Evolutionary conservation across 2,113 vertebrate species (phyloP).

Genomic region (Ciconia boyciana): DNA sequence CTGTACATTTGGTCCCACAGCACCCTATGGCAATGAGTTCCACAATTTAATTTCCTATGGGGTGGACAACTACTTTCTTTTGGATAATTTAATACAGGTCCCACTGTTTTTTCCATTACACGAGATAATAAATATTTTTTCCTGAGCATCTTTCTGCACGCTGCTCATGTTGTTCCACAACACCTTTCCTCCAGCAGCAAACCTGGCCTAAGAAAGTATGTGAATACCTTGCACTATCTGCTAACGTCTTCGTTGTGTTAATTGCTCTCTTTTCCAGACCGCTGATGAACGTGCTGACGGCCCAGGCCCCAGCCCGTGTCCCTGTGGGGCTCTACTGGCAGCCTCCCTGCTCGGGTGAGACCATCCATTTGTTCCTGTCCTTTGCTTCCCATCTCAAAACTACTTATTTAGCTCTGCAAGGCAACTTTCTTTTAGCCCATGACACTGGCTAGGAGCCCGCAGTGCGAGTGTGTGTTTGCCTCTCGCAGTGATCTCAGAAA

Average conservation of each 20-base stretch:
- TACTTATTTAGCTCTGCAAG: not conserved
- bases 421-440: not conserved
- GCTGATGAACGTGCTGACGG: rapidly evolving
- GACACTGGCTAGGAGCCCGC: not conserved
- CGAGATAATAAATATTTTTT: not conserved
- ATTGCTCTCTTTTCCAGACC: not conserved
- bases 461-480: not conserved
- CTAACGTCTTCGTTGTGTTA: not conserved
- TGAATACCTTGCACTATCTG: not conserved
- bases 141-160: not conserved
- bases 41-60: not conserved
- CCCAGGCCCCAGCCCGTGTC: rapidly evolving
- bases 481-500: not conserved
- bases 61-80: not conserved
- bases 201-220: not conserved
- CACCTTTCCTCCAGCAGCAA: not conserved
- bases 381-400: not conserved
- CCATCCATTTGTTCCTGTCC: not conserved
- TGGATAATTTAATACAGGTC: not conserved
- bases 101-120: not conserved
- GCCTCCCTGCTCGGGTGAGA: not conserved
- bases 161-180: not conserved
- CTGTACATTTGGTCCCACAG: not conserved
- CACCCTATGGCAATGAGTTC: not conserved
- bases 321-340: not conserved